Evolutionary conservation across 37 sponge, comb jelly and placozoan genomes (phyloP), one percentile per base, ranked within the genome.

Genomic region (Chondrosia reniformis): DNA sequence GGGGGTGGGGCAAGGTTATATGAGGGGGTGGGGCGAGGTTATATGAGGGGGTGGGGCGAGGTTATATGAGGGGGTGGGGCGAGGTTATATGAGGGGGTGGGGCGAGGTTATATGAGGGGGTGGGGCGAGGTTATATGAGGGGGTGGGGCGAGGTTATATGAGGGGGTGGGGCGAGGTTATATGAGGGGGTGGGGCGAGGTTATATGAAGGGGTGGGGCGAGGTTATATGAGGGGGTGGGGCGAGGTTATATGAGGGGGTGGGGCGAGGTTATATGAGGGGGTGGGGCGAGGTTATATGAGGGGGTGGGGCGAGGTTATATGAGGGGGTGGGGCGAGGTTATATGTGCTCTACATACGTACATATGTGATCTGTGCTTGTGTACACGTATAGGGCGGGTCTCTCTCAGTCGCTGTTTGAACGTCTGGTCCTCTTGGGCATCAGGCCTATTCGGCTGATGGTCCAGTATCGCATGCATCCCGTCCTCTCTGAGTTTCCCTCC

Each of bases 381-480:
- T 12, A 38, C 28, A 21, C 41, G 22, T 79, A 0, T 67, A 88
- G 96, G 77, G 97, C 97, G 49, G 94, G 98, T 6, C 80, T 94
- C 21, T 90, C 92, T 59, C 94, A 94, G 84, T 94, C 94, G n/a
- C 84, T 97, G 69, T 97, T 97, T 76, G 98, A 93, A 74, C 87
- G 98, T 0, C 88, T 97, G 43, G 92, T 97, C 24, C 49, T 79
- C 9, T 84, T 94, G 2, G 92, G 92, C 3, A 86, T 94, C 52
- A 86, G 82, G 27, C 94, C 98, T 8, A 88, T 80, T 57, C 78
- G 91, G 0, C 89, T 95, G 42, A 77, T 84, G 74, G 93, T 94
- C 43, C 98, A 97, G 84, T 97, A 97, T 64, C 84, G 98, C 28
- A 97, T 97, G 98, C 98, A 94, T 71, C 98, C 98, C 24, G 74